Evolutionary conservation across 1,140 invertebrate genomes (phyloP).

Genomic region (Antheraea pernyi): DNA sequence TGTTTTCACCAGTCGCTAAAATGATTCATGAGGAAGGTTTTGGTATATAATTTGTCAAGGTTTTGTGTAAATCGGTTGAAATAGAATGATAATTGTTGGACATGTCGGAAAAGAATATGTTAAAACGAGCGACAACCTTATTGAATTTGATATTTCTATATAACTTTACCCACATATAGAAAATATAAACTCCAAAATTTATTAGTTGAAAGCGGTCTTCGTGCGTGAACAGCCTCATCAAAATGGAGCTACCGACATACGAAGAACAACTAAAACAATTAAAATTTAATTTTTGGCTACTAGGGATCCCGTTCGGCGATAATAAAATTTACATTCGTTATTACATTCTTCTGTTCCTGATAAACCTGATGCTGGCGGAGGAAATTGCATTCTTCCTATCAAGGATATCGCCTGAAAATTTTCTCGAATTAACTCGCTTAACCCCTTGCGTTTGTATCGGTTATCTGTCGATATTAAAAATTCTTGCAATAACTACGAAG

Average conservation of each 20-base stretch:
- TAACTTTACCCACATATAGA: too few species aligned
- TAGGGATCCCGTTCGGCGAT: conserved; percentile 41
- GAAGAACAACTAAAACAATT: conserved; percentile 51
- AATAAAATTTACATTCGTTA: conserved; percentile 35
- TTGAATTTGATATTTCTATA: background rate
- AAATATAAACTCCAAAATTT: background rate
- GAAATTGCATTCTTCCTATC: conserved; percentile 43
- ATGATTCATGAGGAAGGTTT: too few species aligned
- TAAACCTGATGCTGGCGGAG: conserved; percentile 32
- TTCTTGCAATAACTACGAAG: conserved; percentile 33
- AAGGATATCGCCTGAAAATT: conserved; percentile 45
- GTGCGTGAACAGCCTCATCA: background rate
- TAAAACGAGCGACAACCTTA: background rate
- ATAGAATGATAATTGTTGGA: too few species aligned
- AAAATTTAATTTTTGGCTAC: conserved; percentile 44
- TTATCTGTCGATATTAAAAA: conserved; percentile 46
- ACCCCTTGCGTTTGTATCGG: conserved; percentile 49
- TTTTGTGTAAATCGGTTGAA: too few species aligned
- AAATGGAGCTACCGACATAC: conserved; percentile 48
- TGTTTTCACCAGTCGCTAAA: too few species aligned
- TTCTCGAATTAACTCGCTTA: conserved; percentile 45
- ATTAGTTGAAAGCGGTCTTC: background rate
- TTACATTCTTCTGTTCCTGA: conserved; percentile 30
- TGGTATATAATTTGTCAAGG: too few species aligned
- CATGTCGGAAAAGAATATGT: too few species aligned